Percentiles rank a stretch among this genome's conserved stretches.
phyloP scores from a whole-genome alignment of 2,888 invertebrate genomes.

The Heliconius charithonia region DNA sequence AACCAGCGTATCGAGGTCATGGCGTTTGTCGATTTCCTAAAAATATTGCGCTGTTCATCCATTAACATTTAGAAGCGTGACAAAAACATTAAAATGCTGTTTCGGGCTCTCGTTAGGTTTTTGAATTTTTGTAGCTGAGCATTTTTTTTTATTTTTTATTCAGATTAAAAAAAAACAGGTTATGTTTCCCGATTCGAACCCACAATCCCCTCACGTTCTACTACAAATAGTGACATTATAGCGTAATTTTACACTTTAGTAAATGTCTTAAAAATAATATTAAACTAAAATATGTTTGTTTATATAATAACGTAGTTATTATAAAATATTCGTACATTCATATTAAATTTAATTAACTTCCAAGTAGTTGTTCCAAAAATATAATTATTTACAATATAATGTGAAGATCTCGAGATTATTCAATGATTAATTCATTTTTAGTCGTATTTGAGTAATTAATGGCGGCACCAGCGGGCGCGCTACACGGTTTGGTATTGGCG shows the following conservation, averaged over 20 bases:
- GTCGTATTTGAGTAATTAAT: neutral
- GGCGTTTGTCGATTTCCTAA: conserved; percentile 19
- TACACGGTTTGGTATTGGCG: neutral
- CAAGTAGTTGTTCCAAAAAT: neutral
- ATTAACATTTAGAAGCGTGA: conserved; percentile 7
- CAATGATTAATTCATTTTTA: conserved; percentile 4
- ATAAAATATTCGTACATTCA: too few species aligned
- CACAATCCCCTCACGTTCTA: neutral
- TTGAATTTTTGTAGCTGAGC: neutral
- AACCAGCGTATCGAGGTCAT: conserved; percentile 24
- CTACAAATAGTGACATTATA: neutral
- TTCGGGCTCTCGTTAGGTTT: neutral
- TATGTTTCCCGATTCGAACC: too few species aligned
- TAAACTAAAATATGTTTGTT: too few species aligned
- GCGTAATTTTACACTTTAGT: neutral
- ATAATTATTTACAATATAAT: neutral
- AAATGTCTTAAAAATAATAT: neutral
- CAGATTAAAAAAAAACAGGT: neutral
- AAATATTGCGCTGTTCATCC: conserved; percentile 5
- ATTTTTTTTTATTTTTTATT: neutral
- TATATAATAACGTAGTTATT: too few species aligned
- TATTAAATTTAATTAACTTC: neutral
- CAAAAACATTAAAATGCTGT: neutral
- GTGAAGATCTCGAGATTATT: neutral
- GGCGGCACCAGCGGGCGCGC: neutral